These are phyloP conservation scores for Macquaria ambigua DNA, from an alignment of 2,113 vertebrate species.

Conservation along the genomic window DNA sequence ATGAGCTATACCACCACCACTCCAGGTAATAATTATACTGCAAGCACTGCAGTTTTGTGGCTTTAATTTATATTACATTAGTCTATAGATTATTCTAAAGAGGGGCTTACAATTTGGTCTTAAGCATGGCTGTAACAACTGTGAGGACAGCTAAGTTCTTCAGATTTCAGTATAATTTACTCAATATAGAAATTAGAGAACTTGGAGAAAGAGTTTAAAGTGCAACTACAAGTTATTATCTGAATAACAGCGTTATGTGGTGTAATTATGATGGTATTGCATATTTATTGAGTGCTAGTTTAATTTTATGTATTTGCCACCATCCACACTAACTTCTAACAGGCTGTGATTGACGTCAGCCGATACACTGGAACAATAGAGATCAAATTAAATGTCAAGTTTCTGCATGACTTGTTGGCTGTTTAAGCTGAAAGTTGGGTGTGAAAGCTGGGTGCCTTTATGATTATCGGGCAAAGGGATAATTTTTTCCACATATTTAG, in stretches of 20 bases:
- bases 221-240: neutral
- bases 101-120: neutral
- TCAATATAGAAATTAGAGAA: neutral
- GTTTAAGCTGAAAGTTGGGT: conserved; percentile 8
- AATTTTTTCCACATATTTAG: conserved; percentile 53
- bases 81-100: neutral
- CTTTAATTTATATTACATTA: neutral
- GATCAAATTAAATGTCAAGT: conserved; percentile 40
- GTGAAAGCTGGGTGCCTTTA: conserved; percentile 40
- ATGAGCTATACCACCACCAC: neutral
- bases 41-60: neutral
- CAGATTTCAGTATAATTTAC: neutral
- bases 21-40: conserved; percentile 8
- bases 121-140: neutral
- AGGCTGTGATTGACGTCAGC: conserved; percentile 44
- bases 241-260: neutral
- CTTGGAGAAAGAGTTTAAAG: neutral
- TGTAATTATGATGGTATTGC: neutral
- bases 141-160: neutral
- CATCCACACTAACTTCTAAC: conserved; percentile 26
- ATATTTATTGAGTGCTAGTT: conserved; percentile 40
- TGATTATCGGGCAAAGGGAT: conserved; percentile 30
- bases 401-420: conserved; percentile 29
- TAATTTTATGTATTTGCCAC: conserved; percentile 15
- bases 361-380: conserved; percentile 49